These are phyloP conservation scores for Vimba vimba DNA, from an alignment of 2,113 vertebrate genomes.

Conservation along the genomic window DNA sequence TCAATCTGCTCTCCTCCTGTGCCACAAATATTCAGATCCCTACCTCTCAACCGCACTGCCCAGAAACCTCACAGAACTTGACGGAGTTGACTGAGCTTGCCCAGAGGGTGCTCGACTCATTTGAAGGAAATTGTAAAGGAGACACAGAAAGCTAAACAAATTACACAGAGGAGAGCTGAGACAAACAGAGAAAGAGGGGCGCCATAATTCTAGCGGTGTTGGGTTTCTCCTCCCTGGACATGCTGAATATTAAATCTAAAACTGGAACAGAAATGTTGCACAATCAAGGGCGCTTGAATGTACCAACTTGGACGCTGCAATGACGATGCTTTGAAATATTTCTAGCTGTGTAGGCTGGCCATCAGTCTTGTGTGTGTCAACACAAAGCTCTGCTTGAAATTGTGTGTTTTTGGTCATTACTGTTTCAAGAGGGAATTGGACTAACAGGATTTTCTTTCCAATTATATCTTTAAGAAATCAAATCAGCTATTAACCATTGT, in stretches of 20 bases:
- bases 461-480: background rate
- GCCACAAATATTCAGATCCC: background rate
- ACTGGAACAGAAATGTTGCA: conserved; percentile 55
- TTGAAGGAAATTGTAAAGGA: conserved; percentile 63
- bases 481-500: background rate
- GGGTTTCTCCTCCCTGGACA: conserved; percentile 54
- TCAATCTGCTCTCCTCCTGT: background rate
- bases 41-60: conserved; percentile 27
- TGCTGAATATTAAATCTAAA: conserved; percentile 58
- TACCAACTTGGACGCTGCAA: conserved; percentile 17
- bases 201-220: conserved; percentile 51
- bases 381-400: background rate
- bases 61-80: conserved; percentile 48
- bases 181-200: conserved; percentile 39
- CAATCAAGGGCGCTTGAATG: conserved; percentile 49
- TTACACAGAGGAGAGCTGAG: conserved; percentile 59
- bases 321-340: conserved; percentile 28
- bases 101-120: conserved; percentile 59
- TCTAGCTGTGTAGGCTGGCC: background rate
- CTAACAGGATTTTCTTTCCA: background rate
- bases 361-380: background rate
- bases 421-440: background rate
- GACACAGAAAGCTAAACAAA: conserved; percentile 69
- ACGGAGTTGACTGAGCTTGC: conserved; percentile 48
- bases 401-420: background rate